phyloP scores from a whole-genome alignment of 2,888 invertebrate genomes.

The Euphydryas editha region DNA sequence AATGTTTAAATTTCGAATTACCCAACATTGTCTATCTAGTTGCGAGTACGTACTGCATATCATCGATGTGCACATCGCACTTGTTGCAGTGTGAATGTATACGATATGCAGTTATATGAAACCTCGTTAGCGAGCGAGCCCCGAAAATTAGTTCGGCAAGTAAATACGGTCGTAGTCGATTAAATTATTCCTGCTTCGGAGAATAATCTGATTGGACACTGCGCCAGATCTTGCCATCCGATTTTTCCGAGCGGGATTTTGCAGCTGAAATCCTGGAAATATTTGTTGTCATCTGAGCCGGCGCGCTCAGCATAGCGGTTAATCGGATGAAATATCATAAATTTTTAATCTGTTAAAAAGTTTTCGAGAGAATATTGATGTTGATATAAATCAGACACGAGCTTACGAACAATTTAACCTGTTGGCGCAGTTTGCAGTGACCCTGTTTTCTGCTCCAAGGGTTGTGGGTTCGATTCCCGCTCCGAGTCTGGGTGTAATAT shows the following conservation, averaged over 20 bases:
- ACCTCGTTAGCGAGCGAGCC: background rate
- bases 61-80: background rate
- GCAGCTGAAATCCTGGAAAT: background rate
- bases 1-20: too few relatives aligned
- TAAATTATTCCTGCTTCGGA: background rate
- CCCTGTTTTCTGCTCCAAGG: too few relatives aligned
- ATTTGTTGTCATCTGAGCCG: background rate
- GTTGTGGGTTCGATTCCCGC: too few relatives aligned
- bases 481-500: too few relatives aligned
- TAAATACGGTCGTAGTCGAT: background rate
- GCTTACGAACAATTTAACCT: too few relatives aligned
- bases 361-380: too few relatives aligned
- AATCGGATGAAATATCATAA: background rate
- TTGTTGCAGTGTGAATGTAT: background rate
- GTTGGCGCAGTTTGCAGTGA: too few relatives aligned
- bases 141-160: background rate
- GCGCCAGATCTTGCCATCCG: background rate
- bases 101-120: background rate
- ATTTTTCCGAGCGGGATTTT: background rate
- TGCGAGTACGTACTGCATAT: background rate
- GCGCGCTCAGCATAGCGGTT: background rate
- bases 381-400: too few relatives aligned
- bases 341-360: too few relatives aligned
- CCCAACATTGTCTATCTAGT: background rate
- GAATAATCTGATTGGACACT: background rate